Percentiles rank a stretch among this genome's conserved stretches.
Conservation (phyloP, 2,113 vertebrate genomes). For the Nibea albiflora region DNA sequence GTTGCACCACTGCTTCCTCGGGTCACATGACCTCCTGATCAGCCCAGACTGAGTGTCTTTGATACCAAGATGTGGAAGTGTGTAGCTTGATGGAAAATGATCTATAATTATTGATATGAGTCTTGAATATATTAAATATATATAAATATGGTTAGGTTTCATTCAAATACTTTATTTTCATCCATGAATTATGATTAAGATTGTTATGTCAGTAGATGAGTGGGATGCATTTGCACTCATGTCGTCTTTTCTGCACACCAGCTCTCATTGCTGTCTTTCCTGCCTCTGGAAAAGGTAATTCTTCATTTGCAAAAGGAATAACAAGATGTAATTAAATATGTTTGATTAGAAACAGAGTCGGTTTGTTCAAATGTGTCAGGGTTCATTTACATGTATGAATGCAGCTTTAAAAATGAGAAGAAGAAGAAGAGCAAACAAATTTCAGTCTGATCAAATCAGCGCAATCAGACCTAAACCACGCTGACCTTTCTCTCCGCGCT, state of each 20-base stretch:
- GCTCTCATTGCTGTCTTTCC: not conserved
- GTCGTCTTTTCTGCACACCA: not conserved
- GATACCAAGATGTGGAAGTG: not conserved
- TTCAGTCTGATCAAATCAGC: constrained; percentile 30
- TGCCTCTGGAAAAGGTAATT: not conserved
- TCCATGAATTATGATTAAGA: not conserved
- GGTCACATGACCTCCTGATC: not conserved
- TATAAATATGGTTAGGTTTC: not conserved
- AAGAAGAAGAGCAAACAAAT: constrained; percentile 21
- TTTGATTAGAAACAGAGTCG: not conserved
- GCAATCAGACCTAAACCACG: constrained; percentile 28
- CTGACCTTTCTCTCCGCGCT: constrained; percentile 43
- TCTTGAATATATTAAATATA: not conserved
- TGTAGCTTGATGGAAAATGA: not conserved
- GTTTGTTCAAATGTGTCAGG: not conserved
- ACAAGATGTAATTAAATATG: not conserved
- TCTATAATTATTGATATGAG: too few species aligned
- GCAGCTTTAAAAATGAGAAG: constrained; percentile 1
- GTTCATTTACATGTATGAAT: not conserved
- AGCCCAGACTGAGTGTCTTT: not conserved
- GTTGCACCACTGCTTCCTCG: not conserved
- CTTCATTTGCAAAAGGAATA: not conserved
- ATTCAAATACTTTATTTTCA: not conserved
- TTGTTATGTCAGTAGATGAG: not conserved
- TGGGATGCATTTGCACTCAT: too few species aligned